Evolutionary conservation across 2,888 invertebrate species (phyloP), one percentile per base, ranked within the genome.

Genomic region (Charanyca ferruginea): DNA sequence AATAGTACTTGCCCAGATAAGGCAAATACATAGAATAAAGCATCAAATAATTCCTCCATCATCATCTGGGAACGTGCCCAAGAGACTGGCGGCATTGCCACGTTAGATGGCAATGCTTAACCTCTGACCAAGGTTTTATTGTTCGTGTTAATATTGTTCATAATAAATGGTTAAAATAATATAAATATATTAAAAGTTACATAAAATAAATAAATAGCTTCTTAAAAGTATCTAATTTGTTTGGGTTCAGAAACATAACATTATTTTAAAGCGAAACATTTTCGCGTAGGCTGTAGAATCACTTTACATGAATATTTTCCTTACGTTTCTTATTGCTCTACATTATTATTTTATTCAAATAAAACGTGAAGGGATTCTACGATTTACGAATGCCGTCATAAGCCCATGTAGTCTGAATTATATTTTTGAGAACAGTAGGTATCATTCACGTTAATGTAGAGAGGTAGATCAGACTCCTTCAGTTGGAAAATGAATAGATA

Each of bases 321-420:
- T 68, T 51, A 66, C 18, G 38, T 38, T 51, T 51, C 9, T 60
- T 41, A 41, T 28, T 48, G 18, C 11, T 44, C 11, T 18, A 49
- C 11, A 52, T 52, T 41, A 59, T 35, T 47, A 70, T 68, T 61
- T 23, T 42, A 48, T 16, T 25, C 11, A 61, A 22, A 38, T 6
- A 61, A 51, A 41, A 25, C 18, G 32, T 68, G 20, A 22, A 42
- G 2, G 13, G 18, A 38, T 59, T 38, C 49, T 58, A 18, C 2
- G 38, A 59, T 38, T 42, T 58, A 18, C 2, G 38, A 59, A 51
- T 25, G 6, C 6, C n/a, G 9, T 58, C 6, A 8, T 25, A 18
- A 49, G 16, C 28, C 6, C 20, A 18, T 58, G 9, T 28, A 60
- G 28, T 4, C 6, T 23, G 8, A 41, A 41, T 51, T 41, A 18